These are phyloP conservation scores for Redunca redunca DNA, from an alignment of 2,113 vertebrate genomes.

Conservation along the genomic window DNA sequence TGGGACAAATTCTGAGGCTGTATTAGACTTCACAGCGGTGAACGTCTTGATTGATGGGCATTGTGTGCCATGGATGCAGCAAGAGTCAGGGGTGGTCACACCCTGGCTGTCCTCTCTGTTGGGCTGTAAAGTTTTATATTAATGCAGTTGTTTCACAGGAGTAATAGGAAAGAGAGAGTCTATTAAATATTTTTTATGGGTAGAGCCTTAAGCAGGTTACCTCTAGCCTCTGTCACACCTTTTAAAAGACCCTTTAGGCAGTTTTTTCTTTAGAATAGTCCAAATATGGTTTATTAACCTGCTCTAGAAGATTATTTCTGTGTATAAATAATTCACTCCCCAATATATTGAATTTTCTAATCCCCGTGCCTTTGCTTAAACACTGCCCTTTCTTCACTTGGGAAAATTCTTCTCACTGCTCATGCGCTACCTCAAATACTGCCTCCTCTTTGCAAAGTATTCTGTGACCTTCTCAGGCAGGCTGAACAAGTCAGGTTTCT, in stretches of 20 bases:
- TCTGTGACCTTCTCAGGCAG: neutral
- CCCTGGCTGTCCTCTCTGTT: neutral
- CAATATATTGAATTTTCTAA: neutral
- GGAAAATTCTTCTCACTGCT: neutral
- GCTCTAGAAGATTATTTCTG: neutral
- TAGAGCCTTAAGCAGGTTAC: neutral
- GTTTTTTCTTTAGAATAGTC: neutral
- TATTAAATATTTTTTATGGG: neutral
- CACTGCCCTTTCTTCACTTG: neutral
- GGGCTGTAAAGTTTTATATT: neutral
- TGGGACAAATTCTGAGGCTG: neutral
- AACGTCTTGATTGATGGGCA: neutral
- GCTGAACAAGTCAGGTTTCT: neutral
- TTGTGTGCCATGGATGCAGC: neutral
- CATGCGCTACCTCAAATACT: neutral
- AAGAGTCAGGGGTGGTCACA: neutral
- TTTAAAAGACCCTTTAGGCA: neutral
- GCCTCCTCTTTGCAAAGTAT: neutral
- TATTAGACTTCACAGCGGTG: neutral
- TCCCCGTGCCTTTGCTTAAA: neutral
- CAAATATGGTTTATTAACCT: neutral
- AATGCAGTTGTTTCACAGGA: neutral
- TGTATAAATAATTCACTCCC: neutral
- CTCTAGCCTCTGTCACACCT: neutral
- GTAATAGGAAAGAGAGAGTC: neutral